These are phyloP conservation scores for Aporophyla lueneburgensis DNA, from an alignment of 2,888 invertebrate genomes.

Conservation along the genomic window DNA sequence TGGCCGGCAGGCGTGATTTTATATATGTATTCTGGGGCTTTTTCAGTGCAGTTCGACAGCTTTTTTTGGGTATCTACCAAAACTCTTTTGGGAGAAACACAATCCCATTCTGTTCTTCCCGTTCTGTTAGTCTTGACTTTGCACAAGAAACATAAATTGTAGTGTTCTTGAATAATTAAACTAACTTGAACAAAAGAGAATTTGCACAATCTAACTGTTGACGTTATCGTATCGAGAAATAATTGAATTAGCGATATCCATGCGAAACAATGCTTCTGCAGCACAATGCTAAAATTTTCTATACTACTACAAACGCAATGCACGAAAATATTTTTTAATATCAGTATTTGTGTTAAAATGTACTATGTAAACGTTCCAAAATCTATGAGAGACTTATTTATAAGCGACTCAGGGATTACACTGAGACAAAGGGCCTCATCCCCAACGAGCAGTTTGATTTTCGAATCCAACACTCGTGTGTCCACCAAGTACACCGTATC, in stretches of 20 bases:
- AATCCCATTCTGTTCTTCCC: background rate
- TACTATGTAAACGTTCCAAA: too few relatives aligned
- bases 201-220: constrained; percentile 4
- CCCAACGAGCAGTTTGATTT: too few relatives aligned
- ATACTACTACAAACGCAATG: background rate
- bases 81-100: background rate
- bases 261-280: background rate
- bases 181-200: constrained; percentile 1
- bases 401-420: too few relatives aligned
- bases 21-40: background rate
- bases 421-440: too few relatives aligned
- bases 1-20: background rate
- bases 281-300: background rate
- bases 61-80: background rate
- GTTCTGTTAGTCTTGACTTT: background rate
- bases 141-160: background rate
- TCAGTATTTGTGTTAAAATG: too few relatives aligned
- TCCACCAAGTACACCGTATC: too few relatives aligned
- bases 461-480: too few relatives aligned
- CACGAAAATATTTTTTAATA: too few relatives aligned
- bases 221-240: constrained; percentile 46
- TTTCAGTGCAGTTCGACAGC: background rate
- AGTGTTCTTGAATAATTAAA: constrained; percentile 1
- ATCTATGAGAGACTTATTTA: too few relatives aligned
- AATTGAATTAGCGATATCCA: constrained; percentile 38